Base-by-base conservation (phyloP, 2,888 invertebrate species). In the Gandaritis pyraliata region DNA sequence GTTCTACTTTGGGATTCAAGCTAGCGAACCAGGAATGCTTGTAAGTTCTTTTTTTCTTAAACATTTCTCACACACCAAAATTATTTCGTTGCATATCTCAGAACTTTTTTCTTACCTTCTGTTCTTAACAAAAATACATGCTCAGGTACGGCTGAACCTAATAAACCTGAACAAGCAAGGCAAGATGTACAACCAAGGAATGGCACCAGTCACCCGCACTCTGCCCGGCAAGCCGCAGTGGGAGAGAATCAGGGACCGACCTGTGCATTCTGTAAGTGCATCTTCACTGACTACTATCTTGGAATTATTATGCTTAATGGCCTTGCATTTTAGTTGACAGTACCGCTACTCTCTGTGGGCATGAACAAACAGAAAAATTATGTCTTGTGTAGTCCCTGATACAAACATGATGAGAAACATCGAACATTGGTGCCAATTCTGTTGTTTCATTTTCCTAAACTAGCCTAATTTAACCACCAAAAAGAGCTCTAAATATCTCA, bases 121-220 rank as follows among this genome's bases (percentile, higher is more conserved):
- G 1, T 23, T 23, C 23, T 23, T 23, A 23, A 3, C 23, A 23
- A 23, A 23, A 23, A 23, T 23, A 23, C 1, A 2, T 23, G 2
- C 23, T 60, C 15, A 94, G 77, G 94, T 97, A 61, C 96, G 96
- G 84, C 92, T 98, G 69, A 97, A 97, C 85, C 93, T 98, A 59
- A 95, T 97, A 80, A 97, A 98, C 87, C 88, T 98, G 70, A 98
- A 98, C 87, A 95, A 96, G 72, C 98, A 98, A 90, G 95, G 96
- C 56, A 97, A 97, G 88, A 95, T 98, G 93, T 98, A 96, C 84
- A 96, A 96, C 77, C 97, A 98, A 82, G 98, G 98, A 45, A 97
- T 97, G 97, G 95, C 95, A 23, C 97, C 97, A 0, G 97, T 97
- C 29, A 96, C 93, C 65, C 93, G 95, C 71, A 94, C 95, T 6